phyloP scores from a whole-genome alignment of 2,797 vertebrate species.

The Oryzias dopingdopingensis region DNA sequence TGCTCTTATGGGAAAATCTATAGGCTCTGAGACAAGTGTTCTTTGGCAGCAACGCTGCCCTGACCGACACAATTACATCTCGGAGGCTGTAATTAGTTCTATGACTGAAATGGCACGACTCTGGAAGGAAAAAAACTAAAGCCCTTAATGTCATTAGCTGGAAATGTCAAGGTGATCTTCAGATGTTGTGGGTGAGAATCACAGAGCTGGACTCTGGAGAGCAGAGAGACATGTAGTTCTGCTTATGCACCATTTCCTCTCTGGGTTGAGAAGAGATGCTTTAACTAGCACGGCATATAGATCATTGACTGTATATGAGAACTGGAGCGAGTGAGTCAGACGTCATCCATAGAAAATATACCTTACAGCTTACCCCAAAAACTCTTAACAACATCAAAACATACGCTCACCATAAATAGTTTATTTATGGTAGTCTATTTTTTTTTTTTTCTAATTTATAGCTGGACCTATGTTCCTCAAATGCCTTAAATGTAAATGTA shows the following conservation, averaged over 20 bases:
- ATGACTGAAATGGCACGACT: slow-evolving; percentile 31
- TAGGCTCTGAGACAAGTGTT: slow-evolving; percentile 5
- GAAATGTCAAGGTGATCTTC: slow-evolving; percentile 65
- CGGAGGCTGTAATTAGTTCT: slow-evolving; percentile 46
- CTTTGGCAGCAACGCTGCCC: slow-evolving; percentile 10
- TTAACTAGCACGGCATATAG: too few species aligned
- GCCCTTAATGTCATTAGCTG: slow-evolving; percentile 51
- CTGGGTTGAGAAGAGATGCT: slow-evolving; percentile 10
- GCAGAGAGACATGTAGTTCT: slow-evolving; percentile 30
- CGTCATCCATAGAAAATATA: too few species aligned
- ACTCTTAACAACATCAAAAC: too few species aligned
- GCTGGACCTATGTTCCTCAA: too few species aligned
- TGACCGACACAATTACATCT: slow-evolving; percentile 27
- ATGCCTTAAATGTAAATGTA: too few species aligned
- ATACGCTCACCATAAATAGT: too few species aligned
- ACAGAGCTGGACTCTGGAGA: slow-evolving; percentile 31
- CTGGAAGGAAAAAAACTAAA: slow-evolving; percentile 24
- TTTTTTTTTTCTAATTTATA: too few species aligned
- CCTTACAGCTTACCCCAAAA: too few species aligned
- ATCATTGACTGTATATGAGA: too few species aligned
- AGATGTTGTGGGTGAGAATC: slow-evolving; percentile 35
- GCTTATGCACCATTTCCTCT: slow-evolving; percentile 26
- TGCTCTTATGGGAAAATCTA: neutral
- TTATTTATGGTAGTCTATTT: too few species aligned
- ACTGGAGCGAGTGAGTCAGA: too few species aligned